Conservation (phyloP, 2,888 invertebrate species). For the Pemphredon lugubris region DNA sequence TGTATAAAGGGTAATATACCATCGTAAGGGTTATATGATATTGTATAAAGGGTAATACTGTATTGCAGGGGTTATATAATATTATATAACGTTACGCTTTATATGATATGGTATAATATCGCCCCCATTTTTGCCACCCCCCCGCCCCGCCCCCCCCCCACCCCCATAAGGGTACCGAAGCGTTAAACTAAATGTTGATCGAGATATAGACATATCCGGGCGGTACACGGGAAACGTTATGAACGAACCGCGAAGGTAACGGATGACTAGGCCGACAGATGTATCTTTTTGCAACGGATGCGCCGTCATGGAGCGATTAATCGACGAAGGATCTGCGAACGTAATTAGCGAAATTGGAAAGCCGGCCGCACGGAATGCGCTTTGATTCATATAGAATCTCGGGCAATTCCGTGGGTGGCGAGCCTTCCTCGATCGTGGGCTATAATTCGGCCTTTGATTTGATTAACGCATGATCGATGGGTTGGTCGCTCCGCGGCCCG, state of each 20-base stretch:
- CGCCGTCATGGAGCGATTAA: slow-evolving; percentile 13
- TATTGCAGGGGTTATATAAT: background rate
- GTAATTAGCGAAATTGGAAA: slow-evolving; percentile 32
- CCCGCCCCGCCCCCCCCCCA: background rate
- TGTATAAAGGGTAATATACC: too few species aligned
- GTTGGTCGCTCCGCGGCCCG: background rate
- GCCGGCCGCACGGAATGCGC: background rate
- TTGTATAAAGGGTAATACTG: too few species aligned
- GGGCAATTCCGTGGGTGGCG: background rate
- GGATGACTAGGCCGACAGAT: slow-evolving; percentile 1
- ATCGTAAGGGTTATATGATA: too few species aligned
- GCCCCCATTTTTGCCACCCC: background rate
- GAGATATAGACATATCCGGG: slow-evolving; percentile 38
- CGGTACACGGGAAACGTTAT: background rate
- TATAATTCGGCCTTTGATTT: slow-evolving; percentile 29
- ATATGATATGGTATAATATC: slow-evolving; percentile 17
- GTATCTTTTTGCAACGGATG: background rate
- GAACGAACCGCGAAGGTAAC: background rate
- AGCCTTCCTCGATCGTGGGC: background rate
- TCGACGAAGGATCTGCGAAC: slow-evolving; percentile 4
- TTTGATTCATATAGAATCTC: background rate
- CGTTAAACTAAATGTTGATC: slow-evolving; percentile 36
- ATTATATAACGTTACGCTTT: background rate
- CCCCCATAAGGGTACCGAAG: slow-evolving; percentile 1
- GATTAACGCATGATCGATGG: slow-evolving; percentile 26